Evolutionary conservation across 2,113 vertebrate genomes (phyloP), one percentile per base, ranked within the genome.

Genomic region (Nicator chloris): DNA sequence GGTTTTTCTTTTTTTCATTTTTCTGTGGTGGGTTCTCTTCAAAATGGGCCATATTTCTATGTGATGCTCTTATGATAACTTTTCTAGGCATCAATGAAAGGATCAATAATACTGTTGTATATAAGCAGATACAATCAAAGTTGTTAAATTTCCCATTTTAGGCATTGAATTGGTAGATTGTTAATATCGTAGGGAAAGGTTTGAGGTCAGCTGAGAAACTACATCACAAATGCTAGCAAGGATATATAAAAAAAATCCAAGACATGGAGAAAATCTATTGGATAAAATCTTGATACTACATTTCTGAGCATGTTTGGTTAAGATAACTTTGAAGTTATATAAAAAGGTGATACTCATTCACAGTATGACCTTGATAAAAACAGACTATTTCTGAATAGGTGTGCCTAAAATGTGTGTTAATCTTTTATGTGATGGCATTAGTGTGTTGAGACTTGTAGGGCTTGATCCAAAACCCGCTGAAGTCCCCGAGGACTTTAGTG

Each of bases 401-500:
- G 50, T 85, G 15, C 49, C 23, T 75, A 57, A 87, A 93, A 39
- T 15, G 7, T 21, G 2, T 47, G 42, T 81, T 89, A 53, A 16
- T 70, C 24, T 73, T 82, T 81, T 77, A 7, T 72, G 49, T 16
- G n/a, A 72, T 63, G 71, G 35, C 37, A 51, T 94, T 77, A 84
- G 65, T 13, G 5, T 84, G 78, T 77, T 83, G 44, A 86, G 47
- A 92, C 30, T 15, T 9, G 9, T 17, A 71, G 37, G 40, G 56
- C 68, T 92, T 92, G 71, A 51, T 90, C 92, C 72, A 92, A 93
- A 93, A 47, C 54, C 86, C 16, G 9, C 80, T 90, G 70, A 92
- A 92, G 90, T 95, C 72, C 31, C 40, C 27, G 42, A 54, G 82
- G 68, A 39, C 79, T 87, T 89, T 54, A 86, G 54, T 2, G 9